These are phyloP conservation scores for Taurulus bubalis DNA, from an alignment of 2,113 vertebrate genomes.

Conservation along the genomic window DNA sequence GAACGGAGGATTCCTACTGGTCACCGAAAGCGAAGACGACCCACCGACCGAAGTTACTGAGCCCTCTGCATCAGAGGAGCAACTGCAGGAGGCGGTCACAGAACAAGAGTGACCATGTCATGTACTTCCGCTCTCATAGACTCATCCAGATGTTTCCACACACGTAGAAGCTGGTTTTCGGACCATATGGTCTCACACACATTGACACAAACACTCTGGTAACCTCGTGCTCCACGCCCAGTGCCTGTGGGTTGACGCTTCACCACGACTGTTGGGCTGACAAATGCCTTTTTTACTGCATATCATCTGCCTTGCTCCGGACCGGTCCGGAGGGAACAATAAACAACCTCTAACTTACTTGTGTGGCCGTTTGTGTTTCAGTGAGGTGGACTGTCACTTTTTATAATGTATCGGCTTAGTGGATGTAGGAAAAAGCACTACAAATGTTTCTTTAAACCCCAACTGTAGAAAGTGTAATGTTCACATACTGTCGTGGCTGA, in stretches of 20 bases:
- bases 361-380: slow-evolving; percentile 12
- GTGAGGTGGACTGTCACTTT: neutral
- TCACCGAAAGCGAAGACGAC: slow-evolving; percentile 53
- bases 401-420: neutral
- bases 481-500: neutral
- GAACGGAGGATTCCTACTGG: slow-evolving; percentile 48
- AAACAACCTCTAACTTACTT: slow-evolving; percentile 77
- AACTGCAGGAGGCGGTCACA: slow-evolving; percentile 80
- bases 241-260: slow-evolving; percentile 81
- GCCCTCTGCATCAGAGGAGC: slow-evolving; percentile 92
- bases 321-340: slow-evolving; percentile 76
- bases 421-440: neutral
- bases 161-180: slow-evolving; percentile 81
- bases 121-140: slow-evolving; percentile 25
- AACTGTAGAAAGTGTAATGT: neutral
- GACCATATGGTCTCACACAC: slow-evolving; percentile 66
- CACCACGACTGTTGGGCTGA: slow-evolving; percentile 76
- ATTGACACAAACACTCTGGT: slow-evolving; percentile 55
- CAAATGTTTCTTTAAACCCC: neutral
- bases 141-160: slow-evolving; percentile 41
- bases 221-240: slow-evolving; percentile 60
- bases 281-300: slow-evolving; percentile 79
- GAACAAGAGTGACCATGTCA: slow-evolving; percentile 84
- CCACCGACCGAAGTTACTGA: slow-evolving; percentile 73
- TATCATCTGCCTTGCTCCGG: slow-evolving; percentile 80